A percentile compares a stretch with the other conserved stretches of the same genome.
phyloP scores from a whole-genome alignment of 2,888 invertebrate genomes.

The Epistrophe eligans region DNA sequence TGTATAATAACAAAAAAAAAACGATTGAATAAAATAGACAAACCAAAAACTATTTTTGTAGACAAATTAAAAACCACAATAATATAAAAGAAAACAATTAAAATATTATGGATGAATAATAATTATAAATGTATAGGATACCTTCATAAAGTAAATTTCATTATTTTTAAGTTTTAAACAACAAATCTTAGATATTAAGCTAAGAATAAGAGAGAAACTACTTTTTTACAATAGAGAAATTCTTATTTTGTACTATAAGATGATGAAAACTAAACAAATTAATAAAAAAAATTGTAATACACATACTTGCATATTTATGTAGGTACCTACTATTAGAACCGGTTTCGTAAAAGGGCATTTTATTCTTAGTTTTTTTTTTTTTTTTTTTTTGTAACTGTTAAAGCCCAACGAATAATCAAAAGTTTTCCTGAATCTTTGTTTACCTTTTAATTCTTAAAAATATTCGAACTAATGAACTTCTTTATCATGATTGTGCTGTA shows the following conservation, averaged over 20 bases:
- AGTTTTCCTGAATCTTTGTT: neutral
- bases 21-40: constrained; percentile 33
- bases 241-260: constrained; percentile 9
- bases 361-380: neutral
- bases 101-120: constrained; percentile 6
- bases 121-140: neutral
- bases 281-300: neutral
- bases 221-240: constrained; percentile 26
- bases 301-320: neutral
- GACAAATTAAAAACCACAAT: constrained; percentile 47
- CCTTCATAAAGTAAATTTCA: constrained; percentile 10
- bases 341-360: constrained; percentile 21
- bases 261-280: constrained; percentile 7
- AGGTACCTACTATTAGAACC: neutral
- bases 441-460: neutral
- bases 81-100: constrained; percentile 7
- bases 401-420: constrained; percentile 8
- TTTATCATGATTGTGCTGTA: neutral
- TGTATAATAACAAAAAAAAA: neutral
- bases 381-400: neutral
- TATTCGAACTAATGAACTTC: neutral
- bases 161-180: constrained; percentile 3
- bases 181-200: constrained; percentile 4
- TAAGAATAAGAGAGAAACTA: constrained; percentile 24
- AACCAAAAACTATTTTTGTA: constrained; percentile 73